Evolutionary conservation across 2,888 invertebrate species (phyloP), one percentile per base, ranked within the genome.

Genomic region (Yponomeuta evonymella): DNA sequence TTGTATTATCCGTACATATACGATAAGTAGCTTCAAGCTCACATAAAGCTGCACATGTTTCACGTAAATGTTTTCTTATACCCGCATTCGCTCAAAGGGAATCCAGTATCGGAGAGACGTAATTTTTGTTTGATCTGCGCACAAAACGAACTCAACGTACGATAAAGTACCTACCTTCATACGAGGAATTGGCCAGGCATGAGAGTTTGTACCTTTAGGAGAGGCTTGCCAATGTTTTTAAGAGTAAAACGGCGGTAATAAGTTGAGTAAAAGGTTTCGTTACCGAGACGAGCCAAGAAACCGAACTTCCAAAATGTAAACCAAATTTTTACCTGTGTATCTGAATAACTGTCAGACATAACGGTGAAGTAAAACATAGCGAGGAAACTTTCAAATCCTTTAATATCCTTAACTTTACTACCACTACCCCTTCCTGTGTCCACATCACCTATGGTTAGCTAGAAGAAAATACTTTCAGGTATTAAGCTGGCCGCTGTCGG

Each of bases 111-210:
- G 67, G 43, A 64, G 70, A 67, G 71, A 71, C 62, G 67, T 71
- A 67, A 67, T 71, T 71, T 71, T 69, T 71, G 69, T 71, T 71
- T 71, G 71, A 71, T 69, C 68, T 71, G 43, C 36, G 64, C 71
- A 71, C 68, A 64, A 67, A 70, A 70, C 43, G 64, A 69, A 67
- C 62, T 33, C 33, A 67, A 67, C 67, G 67, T 67, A 58, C 43
- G 43, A 43, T 43, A 43, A 43, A 43, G 43, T 65, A 51, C 43
- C 51, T 65, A 67, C 66, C 29, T 36, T 33, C 67, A 36, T 15
- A 36, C 8, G 36, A 11, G 69, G 48, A 69, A 69, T 36, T 67
- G 67, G 10, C 67, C n/a, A 43, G n/a, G 67, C 67, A 36, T 43
- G n/a, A 43, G 11, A 33, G 33, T 65, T 30, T 29, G 15, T 58